Evolutionary conservation across 2,888 invertebrate species (phyloP).

Genomic region (Flexamia atlantica): DNA sequence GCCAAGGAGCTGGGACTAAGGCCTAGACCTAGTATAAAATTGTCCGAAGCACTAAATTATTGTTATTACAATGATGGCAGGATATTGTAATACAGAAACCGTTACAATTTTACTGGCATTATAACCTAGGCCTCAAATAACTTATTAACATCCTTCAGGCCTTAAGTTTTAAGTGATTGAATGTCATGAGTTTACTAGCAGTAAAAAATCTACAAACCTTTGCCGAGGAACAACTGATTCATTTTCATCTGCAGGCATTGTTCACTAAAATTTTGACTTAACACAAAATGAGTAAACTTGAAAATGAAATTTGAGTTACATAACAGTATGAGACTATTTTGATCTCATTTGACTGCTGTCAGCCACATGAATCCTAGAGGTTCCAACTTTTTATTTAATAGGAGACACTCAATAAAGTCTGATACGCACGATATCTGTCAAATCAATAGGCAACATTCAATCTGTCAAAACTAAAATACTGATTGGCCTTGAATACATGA

Average conservation of each 20-base stretch:
- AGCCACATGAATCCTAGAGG: no score
- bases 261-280: neutral
- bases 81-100: no score
- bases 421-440: neutral
- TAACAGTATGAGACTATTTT: neutral
- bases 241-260: constrained; percentile 32
- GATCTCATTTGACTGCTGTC: neutral
- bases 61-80: no score
- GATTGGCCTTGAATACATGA: neutral
- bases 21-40: no score
- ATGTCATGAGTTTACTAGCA: no score
- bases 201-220: constrained; percentile 46
- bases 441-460: neutral
- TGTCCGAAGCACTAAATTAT: no score
- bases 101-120: no score
- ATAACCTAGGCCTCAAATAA: no score
- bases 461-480: neutral
- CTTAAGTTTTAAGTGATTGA: no score
- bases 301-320: neutral
- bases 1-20: no score
- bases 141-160: no score
- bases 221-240: constrained; percentile 22
- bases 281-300: neutral
- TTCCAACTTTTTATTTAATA: constrained; percentile 18
- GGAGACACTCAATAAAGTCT: constrained; percentile 4